Percentiles rank a stretch among this genome's conserved stretches.
Evolutionary conservation across 2,797 vertebrate genomes (phyloP).

Genomic region (Ammospiza maritima): DNA sequence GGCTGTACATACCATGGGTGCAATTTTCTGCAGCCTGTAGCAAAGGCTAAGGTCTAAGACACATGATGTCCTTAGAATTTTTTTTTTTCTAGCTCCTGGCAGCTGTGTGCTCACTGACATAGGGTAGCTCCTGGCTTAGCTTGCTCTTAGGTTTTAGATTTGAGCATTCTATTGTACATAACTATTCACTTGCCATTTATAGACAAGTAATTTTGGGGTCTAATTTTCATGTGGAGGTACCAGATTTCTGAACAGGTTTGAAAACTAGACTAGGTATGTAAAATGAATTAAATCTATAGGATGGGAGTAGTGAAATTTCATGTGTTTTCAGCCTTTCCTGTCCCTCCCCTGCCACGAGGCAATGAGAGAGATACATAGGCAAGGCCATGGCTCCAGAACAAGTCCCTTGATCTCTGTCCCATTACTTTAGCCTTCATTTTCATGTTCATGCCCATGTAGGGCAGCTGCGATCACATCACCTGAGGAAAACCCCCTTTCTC

Average conservation of each 20-base stretch:
- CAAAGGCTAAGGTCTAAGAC: not conserved
- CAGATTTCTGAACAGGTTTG: not conserved
- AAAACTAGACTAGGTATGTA: not conserved
- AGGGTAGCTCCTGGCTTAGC: not conserved
- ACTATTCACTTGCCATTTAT: not conserved
- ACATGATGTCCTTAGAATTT: not conserved
- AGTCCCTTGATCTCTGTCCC: not conserved
- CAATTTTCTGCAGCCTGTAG: not conserved
- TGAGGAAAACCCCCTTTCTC: not conserved
- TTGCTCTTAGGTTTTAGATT: not conserved
- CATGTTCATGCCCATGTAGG: not conserved
- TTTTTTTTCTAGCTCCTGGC: not conserved
- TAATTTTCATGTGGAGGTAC: not conserved
- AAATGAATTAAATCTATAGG: not conserved
- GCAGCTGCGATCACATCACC: not conserved
- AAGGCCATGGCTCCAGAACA: not conserved
- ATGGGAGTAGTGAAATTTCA: not conserved
- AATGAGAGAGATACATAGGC: not conserved
- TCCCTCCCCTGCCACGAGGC: accelerated
- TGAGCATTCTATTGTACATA: not conserved
- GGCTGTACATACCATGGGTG: not conserved
- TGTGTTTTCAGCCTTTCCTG: not conserved
- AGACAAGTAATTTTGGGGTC: not conserved
- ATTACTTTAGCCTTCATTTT: not conserved
- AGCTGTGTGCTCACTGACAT: not conserved